Percentiles rank a stretch among this genome's conserved stretches.
phyloP scores from a whole-genome alignment of 2,888 invertebrate species.

The Xanthia togata region DNA sequence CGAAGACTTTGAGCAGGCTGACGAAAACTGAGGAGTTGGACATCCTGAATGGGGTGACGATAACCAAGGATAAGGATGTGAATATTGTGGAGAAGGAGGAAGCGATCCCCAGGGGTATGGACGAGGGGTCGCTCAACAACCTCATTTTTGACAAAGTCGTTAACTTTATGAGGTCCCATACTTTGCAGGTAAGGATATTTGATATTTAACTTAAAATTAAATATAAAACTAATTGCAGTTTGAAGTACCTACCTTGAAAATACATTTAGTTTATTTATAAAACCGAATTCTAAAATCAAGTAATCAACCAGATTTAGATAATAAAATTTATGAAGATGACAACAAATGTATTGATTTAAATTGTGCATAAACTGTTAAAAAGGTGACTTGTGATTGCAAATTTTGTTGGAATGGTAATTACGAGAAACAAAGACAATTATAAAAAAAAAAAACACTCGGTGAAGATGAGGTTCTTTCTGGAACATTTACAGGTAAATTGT shows the following conservation, averaged over 20 bases:
- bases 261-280: background rate
- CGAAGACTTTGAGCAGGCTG: constrained; percentile 94
- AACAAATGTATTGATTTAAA: background rate
- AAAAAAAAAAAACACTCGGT: background rate
- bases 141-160: constrained; percentile 94
- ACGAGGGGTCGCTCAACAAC: constrained; percentile 93
- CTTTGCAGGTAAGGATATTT: constrained; percentile 92
- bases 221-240: background rate
- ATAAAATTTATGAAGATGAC: background rate
- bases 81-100: constrained; percentile 92
- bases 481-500: background rate
- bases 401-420: background rate
- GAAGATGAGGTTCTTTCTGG: background rate
- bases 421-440: background rate
- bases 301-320: background rate
- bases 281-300: background rate
- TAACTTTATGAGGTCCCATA: constrained; percentile 94
- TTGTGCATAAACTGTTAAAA: background rate
- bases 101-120: constrained; percentile 93
- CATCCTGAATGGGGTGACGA: constrained; percentile 93
- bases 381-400: background rate
- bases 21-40: constrained; percentile 92
- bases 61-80: constrained; percentile 92
- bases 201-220: background rate
- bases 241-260: background rate